phyloP scores from a whole-genome alignment of 2,113 vertebrate genomes.

The Nesoenas mayeri region DNA sequence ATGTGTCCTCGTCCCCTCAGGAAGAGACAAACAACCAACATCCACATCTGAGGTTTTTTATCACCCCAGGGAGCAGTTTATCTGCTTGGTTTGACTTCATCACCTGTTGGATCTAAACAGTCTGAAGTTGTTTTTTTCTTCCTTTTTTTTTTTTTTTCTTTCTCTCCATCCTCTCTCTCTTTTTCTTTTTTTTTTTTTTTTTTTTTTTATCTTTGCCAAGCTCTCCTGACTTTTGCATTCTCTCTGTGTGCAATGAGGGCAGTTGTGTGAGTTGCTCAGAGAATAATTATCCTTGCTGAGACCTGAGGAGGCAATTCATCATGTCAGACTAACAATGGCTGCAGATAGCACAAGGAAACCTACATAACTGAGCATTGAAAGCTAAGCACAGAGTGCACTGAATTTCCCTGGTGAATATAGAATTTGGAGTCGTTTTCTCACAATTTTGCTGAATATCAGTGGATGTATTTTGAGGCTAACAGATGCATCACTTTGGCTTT shows the following conservation, averaged over 20 bases:
- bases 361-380: slow-evolving; percentile 30
- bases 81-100: background rate
- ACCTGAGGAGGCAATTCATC: slow-evolving; percentile 66
- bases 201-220: background rate
- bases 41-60: background rate
- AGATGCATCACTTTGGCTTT: slow-evolving; percentile 41
- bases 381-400: slow-evolving; percentile 8
- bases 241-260: background rate
- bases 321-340: slow-evolving; percentile 50
- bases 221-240: slow-evolving; percentile 34
- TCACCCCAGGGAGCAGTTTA: background rate
- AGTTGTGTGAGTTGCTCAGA: slow-evolving; percentile 18
- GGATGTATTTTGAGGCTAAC: slow-evolving; percentile 1
- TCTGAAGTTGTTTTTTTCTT: background rate
- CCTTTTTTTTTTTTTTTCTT: too few relatives aligned
- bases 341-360: slow-evolving; percentile 41
- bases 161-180: too few relatives aligned
- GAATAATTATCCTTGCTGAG: slow-evolving; percentile 61
- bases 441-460: slow-evolving; percentile 45
- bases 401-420: slow-evolving; percentile 46
- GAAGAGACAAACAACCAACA: background rate
- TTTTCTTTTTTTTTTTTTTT: background rate
- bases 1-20: accelerated
- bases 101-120: background rate
- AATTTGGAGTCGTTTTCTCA: slow-evolving; percentile 37